Conservation (phyloP, 2,888 invertebrate genomes). For the Pseudococcus jackbeardsleyi region DNA sequence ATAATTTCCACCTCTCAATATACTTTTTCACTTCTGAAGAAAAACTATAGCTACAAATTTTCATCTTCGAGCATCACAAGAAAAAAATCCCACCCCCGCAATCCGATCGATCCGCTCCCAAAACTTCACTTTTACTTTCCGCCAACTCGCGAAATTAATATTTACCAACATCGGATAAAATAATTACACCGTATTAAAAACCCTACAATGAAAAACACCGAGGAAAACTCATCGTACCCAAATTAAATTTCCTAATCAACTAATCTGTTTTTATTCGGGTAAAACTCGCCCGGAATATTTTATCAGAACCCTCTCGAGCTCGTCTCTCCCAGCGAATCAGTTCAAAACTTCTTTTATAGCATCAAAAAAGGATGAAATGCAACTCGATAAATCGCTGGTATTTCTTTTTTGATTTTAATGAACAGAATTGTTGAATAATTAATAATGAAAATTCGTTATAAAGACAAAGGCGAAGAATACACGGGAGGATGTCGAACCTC, state of each 20-base stretch:
- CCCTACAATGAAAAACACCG: background rate
- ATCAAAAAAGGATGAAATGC: background rate
- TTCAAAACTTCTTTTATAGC: background rate
- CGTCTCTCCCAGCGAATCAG: background rate
- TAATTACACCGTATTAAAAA: conserved; percentile 15
- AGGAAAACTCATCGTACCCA: background rate
- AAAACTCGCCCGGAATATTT: conserved; percentile 2
- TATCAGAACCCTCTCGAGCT: background rate
- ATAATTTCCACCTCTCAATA: too few species aligned
- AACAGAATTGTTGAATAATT: conserved; percentile 32
- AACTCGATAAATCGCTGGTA: conserved; percentile 28
- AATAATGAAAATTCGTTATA: conserved; percentile 25
- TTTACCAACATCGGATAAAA: background rate
- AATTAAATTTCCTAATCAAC: conserved; percentile 41
- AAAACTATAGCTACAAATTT: too few species aligned
- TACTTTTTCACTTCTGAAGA: too few species aligned
- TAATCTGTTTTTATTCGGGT: conserved; percentile 9
- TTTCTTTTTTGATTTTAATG: conserved; percentile 44
- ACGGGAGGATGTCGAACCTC: background rate
- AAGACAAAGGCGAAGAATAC: background rate
- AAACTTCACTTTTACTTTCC: background rate
- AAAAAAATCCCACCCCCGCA: too few species aligned
- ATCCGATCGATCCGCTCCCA: too few species aligned
- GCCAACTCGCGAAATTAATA: background rate
- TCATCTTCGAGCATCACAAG: too few species aligned